Evolutionary conservation across 2,888 invertebrate genomes (phyloP).

Genomic region (Caenorhabditis zanzibari): DNA sequence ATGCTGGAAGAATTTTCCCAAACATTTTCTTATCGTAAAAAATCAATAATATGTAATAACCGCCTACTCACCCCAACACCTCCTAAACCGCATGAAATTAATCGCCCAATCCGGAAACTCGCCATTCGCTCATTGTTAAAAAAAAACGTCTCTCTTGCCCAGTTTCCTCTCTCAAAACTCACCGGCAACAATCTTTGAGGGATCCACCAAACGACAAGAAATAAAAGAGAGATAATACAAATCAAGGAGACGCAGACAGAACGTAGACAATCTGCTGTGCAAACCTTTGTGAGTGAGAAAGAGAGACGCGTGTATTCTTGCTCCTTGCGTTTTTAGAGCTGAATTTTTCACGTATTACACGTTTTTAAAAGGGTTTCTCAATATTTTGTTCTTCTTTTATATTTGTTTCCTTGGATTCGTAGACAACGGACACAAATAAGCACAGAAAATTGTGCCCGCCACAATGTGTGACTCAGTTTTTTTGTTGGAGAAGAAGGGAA

Average conservation of each 20-base stretch:
- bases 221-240: background rate
- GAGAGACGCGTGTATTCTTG: slow-evolving; percentile 38
- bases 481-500: background rate
- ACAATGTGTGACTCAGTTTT: slow-evolving; percentile 23
- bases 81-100: slow-evolving; percentile 35
- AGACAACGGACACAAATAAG: slow-evolving; percentile 11
- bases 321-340: background rate
- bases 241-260: slow-evolving; percentile 13
- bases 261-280: slow-evolving; percentile 47
- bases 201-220: slow-evolving; percentile 21
- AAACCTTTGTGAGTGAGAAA: slow-evolving; percentile 21
- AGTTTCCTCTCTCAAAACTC: slow-evolving; percentile 5
- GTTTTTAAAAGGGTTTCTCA: background rate
- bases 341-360: slow-evolving; percentile 4
- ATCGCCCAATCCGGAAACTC: slow-evolving; percentile 47
- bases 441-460: slow-evolving; percentile 28
- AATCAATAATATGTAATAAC: background rate
- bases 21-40: background rate
- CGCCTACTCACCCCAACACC: slow-evolving; percentile 27
- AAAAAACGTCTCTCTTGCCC: slow-evolving; percentile 10
- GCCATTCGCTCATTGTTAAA: slow-evolving; percentile 31
- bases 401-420: background rate
- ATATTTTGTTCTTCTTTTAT: slow-evolving; percentile 1
- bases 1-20: no score
- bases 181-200: slow-evolving; percentile 14